phyloP scores from a whole-genome alignment of 1,140 invertebrate genomes.

The Pseudomyrmex concolor region DNA sequence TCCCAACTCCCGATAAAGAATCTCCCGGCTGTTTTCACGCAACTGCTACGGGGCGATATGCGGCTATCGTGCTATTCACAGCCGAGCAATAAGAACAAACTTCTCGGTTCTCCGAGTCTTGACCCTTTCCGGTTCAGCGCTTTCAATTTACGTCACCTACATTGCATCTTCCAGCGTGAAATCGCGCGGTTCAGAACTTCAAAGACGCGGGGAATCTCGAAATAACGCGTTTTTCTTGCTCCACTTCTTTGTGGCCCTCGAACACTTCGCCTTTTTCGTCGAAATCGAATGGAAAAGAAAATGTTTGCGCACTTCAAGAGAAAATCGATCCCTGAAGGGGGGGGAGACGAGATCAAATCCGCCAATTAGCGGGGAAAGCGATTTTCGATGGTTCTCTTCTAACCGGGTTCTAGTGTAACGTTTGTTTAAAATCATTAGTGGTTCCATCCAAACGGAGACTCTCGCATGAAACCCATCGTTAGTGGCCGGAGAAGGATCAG shows the following conservation, averaged over 20 bases:
- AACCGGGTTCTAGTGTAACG: constrained; percentile 13
- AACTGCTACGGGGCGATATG: constrained; percentile 37
- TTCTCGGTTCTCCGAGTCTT: constrained; percentile 33
- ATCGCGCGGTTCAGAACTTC: constrained; percentile 12
- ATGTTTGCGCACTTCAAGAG: constrained; percentile 23
- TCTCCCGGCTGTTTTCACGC: constrained; percentile 48
- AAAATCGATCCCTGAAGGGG: constrained; percentile 26
- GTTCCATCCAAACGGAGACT: constrained; percentile 11
- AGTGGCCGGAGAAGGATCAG: constrained; percentile 46
- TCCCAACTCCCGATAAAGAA: constrained; percentile 41
- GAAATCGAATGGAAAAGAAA: neutral
- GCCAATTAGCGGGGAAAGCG: constrained; percentile 44
- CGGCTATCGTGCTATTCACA: constrained; percentile 40
- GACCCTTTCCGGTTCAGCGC: constrained; percentile 54
- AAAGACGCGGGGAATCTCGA: neutral
- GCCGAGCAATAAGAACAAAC: constrained; percentile 27
- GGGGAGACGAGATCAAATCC: constrained; percentile 24
- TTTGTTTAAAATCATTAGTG: constrained; percentile 59
- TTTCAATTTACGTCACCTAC: constrained; percentile 56
- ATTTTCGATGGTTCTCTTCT: neutral
- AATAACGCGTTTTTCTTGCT: neutral
- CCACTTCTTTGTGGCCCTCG: neutral
- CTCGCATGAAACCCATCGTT: constrained; percentile 55
- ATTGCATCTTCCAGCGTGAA: constrained; percentile 22
- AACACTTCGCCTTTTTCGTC: neutral